A percentile compares a stretch with the other conserved stretches of the same genome.
phyloP scores from a whole-genome alignment of 2,888 invertebrate genomes.

The Perithous albicinctus region DNA sequence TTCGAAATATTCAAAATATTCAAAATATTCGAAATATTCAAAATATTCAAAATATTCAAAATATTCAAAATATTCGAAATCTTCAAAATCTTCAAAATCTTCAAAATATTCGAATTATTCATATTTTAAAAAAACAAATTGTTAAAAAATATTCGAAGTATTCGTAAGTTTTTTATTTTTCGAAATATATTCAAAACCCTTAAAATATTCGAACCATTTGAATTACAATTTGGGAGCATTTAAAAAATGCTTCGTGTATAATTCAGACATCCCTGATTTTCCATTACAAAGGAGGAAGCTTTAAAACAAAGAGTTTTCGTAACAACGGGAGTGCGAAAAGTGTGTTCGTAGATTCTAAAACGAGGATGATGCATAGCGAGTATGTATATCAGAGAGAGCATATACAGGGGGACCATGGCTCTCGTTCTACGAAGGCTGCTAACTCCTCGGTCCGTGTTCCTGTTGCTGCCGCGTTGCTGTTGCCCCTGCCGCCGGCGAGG shows the following conservation, averaged over 20 bases:
- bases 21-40: too few species aligned
- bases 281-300: not conserved
- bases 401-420: slow-evolving; percentile 29
- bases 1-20: too few species aligned
- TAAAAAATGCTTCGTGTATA: not conserved
- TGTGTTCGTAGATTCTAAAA: not conserved
- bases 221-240: not conserved
- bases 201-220: too few species aligned
- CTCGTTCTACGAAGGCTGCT: slow-evolving; percentile 59
- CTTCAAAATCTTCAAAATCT: too few species aligned
- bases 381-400: not conserved
- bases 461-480: slow-evolving; percentile 46
- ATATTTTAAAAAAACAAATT: too few species aligned
- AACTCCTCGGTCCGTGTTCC: slow-evolving; percentile 48
- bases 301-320: not conserved
- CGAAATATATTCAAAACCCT: too few species aligned
- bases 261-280: not conserved
- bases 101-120: too few species aligned
- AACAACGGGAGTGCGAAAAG: not conserved
- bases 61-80: too few species aligned
- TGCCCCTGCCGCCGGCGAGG: slow-evolving; percentile 59
- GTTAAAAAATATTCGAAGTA: too few species aligned
- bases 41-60: too few species aligned
- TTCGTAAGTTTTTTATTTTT: too few species aligned
- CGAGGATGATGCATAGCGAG: slow-evolving; percentile 12